Conservation (phyloP, 2,797 vertebrate species). For the Arnoldichthys spilopterus region DNA sequence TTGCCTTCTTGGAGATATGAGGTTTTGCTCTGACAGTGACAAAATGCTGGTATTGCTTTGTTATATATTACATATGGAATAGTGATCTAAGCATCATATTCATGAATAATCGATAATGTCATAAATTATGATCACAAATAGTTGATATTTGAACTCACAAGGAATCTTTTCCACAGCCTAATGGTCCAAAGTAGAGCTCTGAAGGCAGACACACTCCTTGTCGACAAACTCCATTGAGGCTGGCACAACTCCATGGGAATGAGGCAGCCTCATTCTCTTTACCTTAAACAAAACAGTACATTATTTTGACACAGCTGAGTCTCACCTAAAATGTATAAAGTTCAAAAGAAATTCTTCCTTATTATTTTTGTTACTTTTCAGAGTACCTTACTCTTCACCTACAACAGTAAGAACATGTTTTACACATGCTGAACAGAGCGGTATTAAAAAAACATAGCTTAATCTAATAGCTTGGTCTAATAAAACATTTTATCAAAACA, state of each 20-base stretch:
- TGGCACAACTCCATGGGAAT: constrained; percentile 77
- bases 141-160: constrained; percentile 67
- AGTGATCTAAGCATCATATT: not conserved
- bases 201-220: constrained; percentile 76
- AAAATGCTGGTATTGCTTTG: not conserved
- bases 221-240: constrained; percentile 75
- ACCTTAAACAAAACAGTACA: constrained; percentile 60
- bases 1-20: too few species aligned
- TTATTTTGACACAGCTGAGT: not conserved
- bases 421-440: not conserved
- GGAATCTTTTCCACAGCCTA: constrained; percentile 79
- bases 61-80: not conserved
- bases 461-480: too few species aligned
- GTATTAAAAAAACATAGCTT: not conserved
- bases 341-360: not conserved
- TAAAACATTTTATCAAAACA: not conserved
- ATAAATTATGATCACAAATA: not conserved
- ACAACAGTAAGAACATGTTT: not conserved
- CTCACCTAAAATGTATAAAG: not conserved
- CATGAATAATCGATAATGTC: too few species aligned
- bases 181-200: constrained; percentile 80
- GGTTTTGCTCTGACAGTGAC: too few species aligned
- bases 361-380: not conserved
- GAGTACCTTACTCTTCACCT: not conserved
- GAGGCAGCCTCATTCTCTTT: constrained; percentile 72